Conservation (phyloP, 2,888 invertebrate genomes). For the Ormyrus thymus region DNA sequence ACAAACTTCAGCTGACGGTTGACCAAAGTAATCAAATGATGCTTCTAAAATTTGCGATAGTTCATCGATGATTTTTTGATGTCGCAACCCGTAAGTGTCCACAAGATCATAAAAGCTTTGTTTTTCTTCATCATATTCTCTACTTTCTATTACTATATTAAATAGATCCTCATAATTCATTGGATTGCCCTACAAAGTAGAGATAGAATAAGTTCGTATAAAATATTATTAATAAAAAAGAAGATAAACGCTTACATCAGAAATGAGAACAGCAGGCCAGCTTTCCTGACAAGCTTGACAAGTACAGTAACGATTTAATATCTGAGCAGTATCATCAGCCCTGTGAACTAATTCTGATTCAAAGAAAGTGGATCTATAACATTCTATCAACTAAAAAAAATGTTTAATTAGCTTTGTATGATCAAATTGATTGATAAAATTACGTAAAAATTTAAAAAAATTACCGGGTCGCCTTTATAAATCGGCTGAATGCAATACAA, state of each 20-base stretch:
- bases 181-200: constrained; percentile 4
- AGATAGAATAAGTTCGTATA: not conserved
- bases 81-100: not conserved
- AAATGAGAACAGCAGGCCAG: constrained; percentile 77
- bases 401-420: not conserved
- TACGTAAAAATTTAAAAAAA: not conserved
- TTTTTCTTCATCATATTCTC: constrained; percentile 20
- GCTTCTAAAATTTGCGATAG: constrained; percentile 18
- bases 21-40: constrained; percentile 30
- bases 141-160: constrained; percentile 10
- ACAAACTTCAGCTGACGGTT: constrained; percentile 29
- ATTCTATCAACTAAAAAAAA: constrained; percentile 33
- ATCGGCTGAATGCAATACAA: constrained; percentile 81
- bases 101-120: constrained; percentile 20
- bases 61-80: constrained; percentile 32
- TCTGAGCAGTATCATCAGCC: constrained; percentile 58
- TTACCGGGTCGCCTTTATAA: constrained; percentile 77
- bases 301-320: constrained; percentile 75
- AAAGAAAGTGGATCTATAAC: constrained; percentile 35
- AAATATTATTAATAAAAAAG: not conserved
- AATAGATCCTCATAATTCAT: constrained; percentile 4
- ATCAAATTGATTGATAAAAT: not conserved
- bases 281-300: constrained; percentile 85
- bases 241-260: constrained; percentile 6
- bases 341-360: constrained; percentile 73